Base-by-base conservation (phyloP, 2,888 invertebrate species). In the Harpalus rubripes region DNA sequence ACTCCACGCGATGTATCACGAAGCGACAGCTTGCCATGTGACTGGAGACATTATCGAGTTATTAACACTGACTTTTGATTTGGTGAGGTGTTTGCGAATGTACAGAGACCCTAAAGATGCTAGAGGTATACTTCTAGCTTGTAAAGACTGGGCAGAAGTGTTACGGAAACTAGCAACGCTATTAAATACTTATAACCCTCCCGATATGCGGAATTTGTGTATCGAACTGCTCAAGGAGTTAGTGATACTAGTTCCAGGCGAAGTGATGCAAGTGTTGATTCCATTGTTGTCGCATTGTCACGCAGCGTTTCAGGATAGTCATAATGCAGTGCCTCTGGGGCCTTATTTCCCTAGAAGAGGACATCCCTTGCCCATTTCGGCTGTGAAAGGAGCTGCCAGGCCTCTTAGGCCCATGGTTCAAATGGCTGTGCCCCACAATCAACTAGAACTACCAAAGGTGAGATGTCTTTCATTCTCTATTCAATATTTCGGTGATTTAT, bases 1-100 rank as follows among this genome's bases (percentile, higher is more conserved):
- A 87, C 92, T 98, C 86, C 98, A 98, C 92, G 95, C 97, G 87
- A 98, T 98, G 95, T 96, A 98, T 90, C 97, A 98, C 88, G 98
- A 98, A 91, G 98, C 98, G 12, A 97, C 98, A 7, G 97, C 97
- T 0, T 97, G 96, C 89, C 96, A 96, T 90, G 96, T 96, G 15
- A 95, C 95, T 0, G 95, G 94, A 2, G 98, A 98, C 90, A 93
- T 98, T 84, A 94, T 96, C 52, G 97, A 98, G 88, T 94, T 98
- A 65, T 93, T 98, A 86, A 94, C 95, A 0, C 95, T 96, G 90
- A 94, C 96, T 88, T 94, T 95, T 81, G 94, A 96, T 85, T 91
- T 96, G 18, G 93, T 95, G 81, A 94, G 95, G 78, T 95, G 96
- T 86, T 92, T 96, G 86, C 93, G 96, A 89, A 92, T 95, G 86